Evolutionary conservation across 2,888 invertebrate species (phyloP).

Genomic region (Drosophila meridionalis): DNA sequence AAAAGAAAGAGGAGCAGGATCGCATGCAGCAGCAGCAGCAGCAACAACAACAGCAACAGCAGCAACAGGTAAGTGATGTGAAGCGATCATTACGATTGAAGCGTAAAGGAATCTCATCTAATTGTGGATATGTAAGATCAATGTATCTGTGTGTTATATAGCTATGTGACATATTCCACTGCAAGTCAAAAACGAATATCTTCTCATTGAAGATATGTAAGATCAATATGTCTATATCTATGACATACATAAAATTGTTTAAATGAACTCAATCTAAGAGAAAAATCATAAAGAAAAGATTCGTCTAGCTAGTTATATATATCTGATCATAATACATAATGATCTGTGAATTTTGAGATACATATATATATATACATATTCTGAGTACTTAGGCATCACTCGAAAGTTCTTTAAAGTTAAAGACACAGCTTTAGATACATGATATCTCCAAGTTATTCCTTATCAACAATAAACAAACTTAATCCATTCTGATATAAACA

Average conservation of each 20-base stretch:
- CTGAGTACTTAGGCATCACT: not conserved
- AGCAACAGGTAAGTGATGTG: constrained; percentile 42
- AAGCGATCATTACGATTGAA: not conserved
- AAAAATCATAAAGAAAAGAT: not conserved
- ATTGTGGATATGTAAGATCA: not conserved
- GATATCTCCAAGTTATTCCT: too few species aligned
- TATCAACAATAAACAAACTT: too few species aligned
- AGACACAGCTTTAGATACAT: too few species aligned
- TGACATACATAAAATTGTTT: not conserved
- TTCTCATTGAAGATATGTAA: too few species aligned
- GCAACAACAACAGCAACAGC: constrained; percentile 34
- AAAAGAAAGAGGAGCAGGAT: constrained; percentile 85
- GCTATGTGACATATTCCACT: too few species aligned
- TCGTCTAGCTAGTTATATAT: not conserved
- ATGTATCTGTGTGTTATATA: not conserved
- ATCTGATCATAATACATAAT: too few species aligned
- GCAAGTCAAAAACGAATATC: too few species aligned
- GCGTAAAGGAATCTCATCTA: not conserved
- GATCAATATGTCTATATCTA: too few species aligned
- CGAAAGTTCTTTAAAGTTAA: not conserved
- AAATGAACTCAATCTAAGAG: not conserved
- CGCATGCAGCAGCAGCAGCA: constrained; percentile 82
- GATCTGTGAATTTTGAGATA: not conserved
- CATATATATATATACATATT: too few species aligned
- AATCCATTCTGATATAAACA: too few species aligned